These are phyloP conservation scores for Chionodraco myersi DNA, from an alignment of 2,113 vertebrate genomes.

Conservation along the genomic window DNA sequence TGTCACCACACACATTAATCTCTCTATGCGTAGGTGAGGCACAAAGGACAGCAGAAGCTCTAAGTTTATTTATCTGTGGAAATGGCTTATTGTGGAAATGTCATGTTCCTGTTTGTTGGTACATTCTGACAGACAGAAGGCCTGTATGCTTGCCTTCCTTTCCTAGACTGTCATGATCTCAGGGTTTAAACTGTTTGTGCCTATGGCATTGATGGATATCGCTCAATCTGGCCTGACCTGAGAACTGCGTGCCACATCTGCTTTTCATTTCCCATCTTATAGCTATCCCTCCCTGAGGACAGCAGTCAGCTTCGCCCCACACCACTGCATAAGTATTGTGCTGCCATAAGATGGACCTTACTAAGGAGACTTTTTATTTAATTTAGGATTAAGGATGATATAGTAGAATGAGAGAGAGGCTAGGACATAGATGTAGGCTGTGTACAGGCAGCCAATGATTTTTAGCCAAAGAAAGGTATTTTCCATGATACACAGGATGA, in stretches of 20 bases:
- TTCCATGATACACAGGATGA: slow-evolving; percentile 24
- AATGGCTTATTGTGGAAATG: slow-evolving; percentile 29
- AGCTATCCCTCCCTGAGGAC: slow-evolving; percentile 19
- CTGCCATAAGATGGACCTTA: not conserved
- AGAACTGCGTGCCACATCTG: slow-evolving; percentile 11
- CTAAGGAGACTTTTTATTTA: slow-evolving; percentile 3
- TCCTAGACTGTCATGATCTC: slow-evolving; percentile 1
- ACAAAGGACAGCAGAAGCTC: not conserved
- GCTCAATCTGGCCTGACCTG: not conserved
- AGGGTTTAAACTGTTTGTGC: not conserved
- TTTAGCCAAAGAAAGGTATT: slow-evolving; percentile 9
- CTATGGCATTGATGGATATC: slow-evolving; percentile 5
- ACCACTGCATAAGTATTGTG: slow-evolving; percentile 18
- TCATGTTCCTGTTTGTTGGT: slow-evolving; percentile 2
- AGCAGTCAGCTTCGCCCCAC: not conserved
- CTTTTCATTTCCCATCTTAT: slow-evolving; percentile 45
- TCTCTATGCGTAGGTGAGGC: slow-evolving; percentile 27
- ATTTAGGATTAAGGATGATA: not conserved
- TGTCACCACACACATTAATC: slow-evolving; percentile 39
- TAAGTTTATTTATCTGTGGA: slow-evolving; percentile 23
- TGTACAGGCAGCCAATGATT: slow-evolving; percentile 9
- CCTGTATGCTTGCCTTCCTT: not conserved
- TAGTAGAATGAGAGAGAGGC: not conserved
- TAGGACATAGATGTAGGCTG: not conserved
- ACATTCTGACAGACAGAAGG: not conserved